Evolutionary conservation across 2,113 vertebrate species (phyloP), one percentile per base, ranked within the genome.

Genomic region (Progne subis): DNA sequence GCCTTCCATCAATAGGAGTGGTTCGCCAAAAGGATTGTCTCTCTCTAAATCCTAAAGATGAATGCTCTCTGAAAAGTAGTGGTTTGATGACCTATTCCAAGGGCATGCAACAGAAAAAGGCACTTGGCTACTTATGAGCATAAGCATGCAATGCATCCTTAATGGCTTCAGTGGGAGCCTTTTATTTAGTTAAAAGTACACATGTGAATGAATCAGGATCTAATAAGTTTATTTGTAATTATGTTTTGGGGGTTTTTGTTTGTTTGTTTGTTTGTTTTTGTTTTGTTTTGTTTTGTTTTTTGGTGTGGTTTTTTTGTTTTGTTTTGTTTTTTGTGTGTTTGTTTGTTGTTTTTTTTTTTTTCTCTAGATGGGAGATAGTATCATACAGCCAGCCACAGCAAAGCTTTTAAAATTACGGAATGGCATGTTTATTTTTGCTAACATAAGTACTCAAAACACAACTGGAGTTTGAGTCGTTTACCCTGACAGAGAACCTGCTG

Each of bases 211-310:
- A 59, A 71, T 60, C 28, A 39, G 41, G 18, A 77, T 18, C 24
- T 88, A 77, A 77, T 4, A 41, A 59, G 24, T 8, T 92, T 14
- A 70, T 83, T 57, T 78, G 16, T 19, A 65, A n/a, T 64, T n/a
- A 28, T 12, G 3, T 37, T 37, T 37, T 46, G 4, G 6, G 0
- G 1, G 12, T 31, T 43, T 12, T 43, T 43, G 43, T 37, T 7
- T 37, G 37, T 37, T 7, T 7, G 37, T 37, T 37, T 37, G 37
- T 37, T 37, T 37, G n/a, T n/a, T n/a, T n/a, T n/a, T n/a, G n/a
- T n/a, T 37, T 37, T 37, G 37, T 7, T 37, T 37, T 37, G 7
- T 37, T 37, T 37, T 37, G 37, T 7, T 37, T 37, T 37, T 37
- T 37, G 37, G 7, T 37, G 37, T 37, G 37, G 37, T 43, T 43